Conservation (phyloP, 2,113 vertebrate genomes). For the Pimephales promelas region DNA sequence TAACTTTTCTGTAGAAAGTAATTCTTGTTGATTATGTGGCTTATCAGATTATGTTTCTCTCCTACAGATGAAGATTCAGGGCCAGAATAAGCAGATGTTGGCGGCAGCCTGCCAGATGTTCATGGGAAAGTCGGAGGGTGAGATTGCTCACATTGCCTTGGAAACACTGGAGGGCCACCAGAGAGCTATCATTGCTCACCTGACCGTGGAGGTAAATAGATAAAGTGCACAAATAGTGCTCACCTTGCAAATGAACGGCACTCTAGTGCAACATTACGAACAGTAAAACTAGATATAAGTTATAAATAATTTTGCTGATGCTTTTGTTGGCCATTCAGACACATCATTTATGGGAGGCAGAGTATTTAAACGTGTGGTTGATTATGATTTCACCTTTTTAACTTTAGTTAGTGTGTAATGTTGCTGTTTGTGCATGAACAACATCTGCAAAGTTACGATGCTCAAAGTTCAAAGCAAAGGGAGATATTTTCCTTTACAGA, state of each 20-base stretch:
- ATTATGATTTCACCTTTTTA: no score
- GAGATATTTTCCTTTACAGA: no score
- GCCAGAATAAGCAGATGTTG: slow-evolving; percentile 95
- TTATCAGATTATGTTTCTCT: not conserved
- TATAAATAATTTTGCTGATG: no score
- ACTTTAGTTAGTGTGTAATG: no score
- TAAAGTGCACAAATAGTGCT: not conserved
- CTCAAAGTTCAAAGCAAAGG: no score
- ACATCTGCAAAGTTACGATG: no score
- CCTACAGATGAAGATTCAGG: slow-evolving; percentile 92
- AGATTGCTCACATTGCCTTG: slow-evolving; percentile 90
- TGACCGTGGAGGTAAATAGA: slow-evolving; percentile 87
- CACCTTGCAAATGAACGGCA: not conserved
- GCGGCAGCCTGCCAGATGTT: slow-evolving; percentile 95
- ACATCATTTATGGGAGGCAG: no score
- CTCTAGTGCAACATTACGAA: not conserved
- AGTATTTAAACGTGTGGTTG: no score
- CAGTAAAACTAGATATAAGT: not conserved
- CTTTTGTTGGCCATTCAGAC: no score
- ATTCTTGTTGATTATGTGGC: not conserved
- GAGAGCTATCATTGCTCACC: slow-evolving; percentile 92
- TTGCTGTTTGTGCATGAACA: no score
- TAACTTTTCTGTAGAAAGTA: not conserved
- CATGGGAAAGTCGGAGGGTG: slow-evolving; percentile 87
- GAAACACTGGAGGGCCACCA: slow-evolving; percentile 94